phyloP scores from a whole-genome alignment of 2,888 invertebrate species.

The Eucera pruinosa region DNA sequence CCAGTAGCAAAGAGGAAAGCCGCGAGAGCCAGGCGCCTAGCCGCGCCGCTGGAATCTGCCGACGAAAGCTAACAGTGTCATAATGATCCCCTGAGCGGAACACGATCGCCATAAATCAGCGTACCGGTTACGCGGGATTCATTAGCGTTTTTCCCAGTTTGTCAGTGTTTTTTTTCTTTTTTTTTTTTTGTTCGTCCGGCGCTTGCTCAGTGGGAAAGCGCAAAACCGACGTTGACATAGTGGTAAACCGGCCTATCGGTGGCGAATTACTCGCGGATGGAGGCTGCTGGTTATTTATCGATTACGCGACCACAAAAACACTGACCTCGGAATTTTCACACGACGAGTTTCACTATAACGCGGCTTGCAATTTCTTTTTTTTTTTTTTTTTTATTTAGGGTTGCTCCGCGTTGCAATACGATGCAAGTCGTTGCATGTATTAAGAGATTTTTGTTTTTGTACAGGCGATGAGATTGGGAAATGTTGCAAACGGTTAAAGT shows the following conservation, averaged over 20 bases:
- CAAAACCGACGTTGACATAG: constrained; percentile 59
- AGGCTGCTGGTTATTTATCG: constrained; percentile 58
- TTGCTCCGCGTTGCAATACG: no score
- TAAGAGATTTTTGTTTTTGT: no score
- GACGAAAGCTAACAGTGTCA: constrained; percentile 70
- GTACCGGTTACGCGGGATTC: constrained; percentile 67
- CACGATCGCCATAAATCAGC: constrained; percentile 71
- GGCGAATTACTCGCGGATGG: constrained; percentile 54
- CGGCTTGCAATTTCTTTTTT: no score
- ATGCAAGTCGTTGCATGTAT: no score
- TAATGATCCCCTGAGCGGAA: constrained; percentile 67
- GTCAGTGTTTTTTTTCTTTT: background rate
- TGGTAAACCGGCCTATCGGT: constrained; percentile 54
- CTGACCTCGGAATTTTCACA: constrained; percentile 59
- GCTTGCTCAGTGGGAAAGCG: constrained; percentile 60
- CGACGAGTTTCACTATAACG: constrained; percentile 16
- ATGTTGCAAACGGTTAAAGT: no score
- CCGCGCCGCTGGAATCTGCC: constrained; percentile 57
- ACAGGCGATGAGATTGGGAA: no score
- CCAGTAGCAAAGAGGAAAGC: constrained; percentile 52
- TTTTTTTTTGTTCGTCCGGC: background rate
- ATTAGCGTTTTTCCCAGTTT: constrained; percentile 60
- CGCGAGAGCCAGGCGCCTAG: constrained; percentile 1
- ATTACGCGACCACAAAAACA: constrained; percentile 41
- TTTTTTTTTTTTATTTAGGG: no score